Evolutionary conservation across 2,888 invertebrate species (phyloP).

Genomic region (Synanthedon vespiformis): DNA sequence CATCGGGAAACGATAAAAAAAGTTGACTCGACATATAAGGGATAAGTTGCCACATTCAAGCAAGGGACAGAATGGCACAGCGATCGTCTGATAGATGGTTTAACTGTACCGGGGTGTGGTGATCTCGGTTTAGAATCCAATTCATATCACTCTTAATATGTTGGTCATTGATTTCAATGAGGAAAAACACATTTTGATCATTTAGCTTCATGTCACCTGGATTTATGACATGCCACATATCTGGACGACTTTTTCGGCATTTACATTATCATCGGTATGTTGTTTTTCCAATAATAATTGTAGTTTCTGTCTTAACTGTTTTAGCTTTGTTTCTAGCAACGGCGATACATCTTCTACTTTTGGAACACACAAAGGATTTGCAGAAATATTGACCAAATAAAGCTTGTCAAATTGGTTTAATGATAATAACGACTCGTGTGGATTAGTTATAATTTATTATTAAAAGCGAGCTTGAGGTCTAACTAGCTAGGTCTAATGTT

Average conservation of each 20-base stretch:
- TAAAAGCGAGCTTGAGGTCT: too few relatives aligned
- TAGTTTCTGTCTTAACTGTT: too few relatives aligned
- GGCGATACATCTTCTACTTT: too few relatives aligned
- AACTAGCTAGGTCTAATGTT: too few relatives aligned
- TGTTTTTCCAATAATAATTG: too few relatives aligned
- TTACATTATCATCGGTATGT: too few relatives aligned
- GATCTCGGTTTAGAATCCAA: constrained; percentile 3
- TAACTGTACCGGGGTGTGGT: constrained; percentile 48
- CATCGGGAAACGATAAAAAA: constrained; percentile 57
- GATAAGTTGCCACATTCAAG: constrained; percentile 19
- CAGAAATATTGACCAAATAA: too few relatives aligned
- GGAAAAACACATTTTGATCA: not conserved
- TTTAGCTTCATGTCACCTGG: not conserved
- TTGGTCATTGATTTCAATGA: not conserved
- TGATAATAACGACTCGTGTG: too few relatives aligned
- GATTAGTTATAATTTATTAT: too few relatives aligned
- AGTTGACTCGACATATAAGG: constrained; percentile 48
- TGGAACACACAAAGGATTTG: too few relatives aligned
- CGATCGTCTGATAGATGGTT: constrained; percentile 46
- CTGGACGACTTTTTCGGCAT: not conserved
- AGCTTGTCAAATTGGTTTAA: too few relatives aligned
- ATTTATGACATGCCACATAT: not conserved
- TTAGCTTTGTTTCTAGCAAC: too few relatives aligned
- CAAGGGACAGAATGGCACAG: constrained; percentile 35
- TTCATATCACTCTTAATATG: not conserved